phyloP scores from a whole-genome alignment of 2,113 vertebrate genomes.

The Grammomys dolichurus region DNA sequence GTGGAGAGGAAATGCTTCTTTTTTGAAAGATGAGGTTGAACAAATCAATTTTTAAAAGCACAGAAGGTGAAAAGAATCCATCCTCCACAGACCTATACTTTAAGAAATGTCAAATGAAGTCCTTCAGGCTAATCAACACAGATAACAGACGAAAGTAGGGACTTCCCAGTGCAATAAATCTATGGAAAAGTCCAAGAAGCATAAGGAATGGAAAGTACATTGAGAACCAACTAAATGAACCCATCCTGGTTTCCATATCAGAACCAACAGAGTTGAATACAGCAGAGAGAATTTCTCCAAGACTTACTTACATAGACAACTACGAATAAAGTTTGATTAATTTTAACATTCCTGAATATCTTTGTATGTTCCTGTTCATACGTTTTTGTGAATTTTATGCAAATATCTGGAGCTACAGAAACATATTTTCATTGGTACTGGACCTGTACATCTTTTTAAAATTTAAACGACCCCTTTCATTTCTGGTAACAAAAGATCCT shows the following conservation, averaged over 20 bases:
- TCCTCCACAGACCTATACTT: background rate
- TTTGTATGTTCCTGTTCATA: background rate
- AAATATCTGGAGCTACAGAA: background rate
- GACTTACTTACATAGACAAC: background rate
- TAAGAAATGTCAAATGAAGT: slow-evolving; percentile 32
- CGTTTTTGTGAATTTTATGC: background rate
- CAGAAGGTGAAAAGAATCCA: slow-evolving; percentile 39
- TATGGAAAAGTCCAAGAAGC: background rate
- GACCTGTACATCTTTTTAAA: background rate
- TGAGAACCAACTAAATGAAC: background rate
- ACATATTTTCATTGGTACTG: background rate
- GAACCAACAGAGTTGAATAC: background rate
- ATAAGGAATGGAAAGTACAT: background rate
- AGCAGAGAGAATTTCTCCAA: background rate
- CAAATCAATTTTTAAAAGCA: slow-evolving; percentile 17
- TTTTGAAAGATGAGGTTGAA: background rate
- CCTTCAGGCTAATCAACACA: slow-evolving; percentile 30
- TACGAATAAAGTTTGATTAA: background rate
- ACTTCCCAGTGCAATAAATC: background rate
- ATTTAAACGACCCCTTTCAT: background rate
- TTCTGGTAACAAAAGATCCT: slow-evolving; percentile 13
- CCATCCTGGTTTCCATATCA: background rate
- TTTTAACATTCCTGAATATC: background rate
- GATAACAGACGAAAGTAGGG: background rate
- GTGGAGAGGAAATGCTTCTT: background rate